Percentiles rank a stretch among this genome's conserved stretches.
Conservation (phyloP, 2,113 vertebrate species). For the Tylochromis polylepis region DNA sequence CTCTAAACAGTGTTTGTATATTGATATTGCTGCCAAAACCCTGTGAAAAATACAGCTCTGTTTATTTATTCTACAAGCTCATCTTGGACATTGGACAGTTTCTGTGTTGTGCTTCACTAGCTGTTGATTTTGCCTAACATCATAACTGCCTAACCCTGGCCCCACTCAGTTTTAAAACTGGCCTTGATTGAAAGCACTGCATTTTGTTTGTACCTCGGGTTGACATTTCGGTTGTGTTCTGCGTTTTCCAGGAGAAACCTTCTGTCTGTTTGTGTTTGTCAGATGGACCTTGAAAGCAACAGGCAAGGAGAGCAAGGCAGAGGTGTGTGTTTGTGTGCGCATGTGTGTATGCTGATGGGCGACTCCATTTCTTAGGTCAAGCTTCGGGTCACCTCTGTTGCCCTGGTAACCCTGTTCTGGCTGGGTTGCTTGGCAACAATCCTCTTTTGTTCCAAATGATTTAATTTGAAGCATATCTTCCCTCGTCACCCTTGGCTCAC, state of each 20-base stretch:
- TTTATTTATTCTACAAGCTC: constrained; percentile 23
- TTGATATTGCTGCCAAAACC: neutral
- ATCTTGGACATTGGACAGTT: constrained; percentile 2
- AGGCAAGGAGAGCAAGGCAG: neutral
- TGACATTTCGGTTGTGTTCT: constrained; percentile 23
- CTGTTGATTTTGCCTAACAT: constrained; percentile 32
- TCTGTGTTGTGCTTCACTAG: neutral
- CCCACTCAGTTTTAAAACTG: neutral
- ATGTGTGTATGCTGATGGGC: neutral
- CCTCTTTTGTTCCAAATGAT: constrained; percentile 74
- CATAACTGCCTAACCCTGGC: neutral
- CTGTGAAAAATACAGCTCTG: neutral
- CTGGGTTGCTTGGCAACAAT: constrained; percentile 74
- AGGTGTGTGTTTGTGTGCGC: neutral
- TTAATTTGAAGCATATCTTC: constrained; percentile 72
- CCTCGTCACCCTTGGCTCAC: constrained; percentile 37
- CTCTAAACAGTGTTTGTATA: constrained; percentile 8
- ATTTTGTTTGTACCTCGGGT: neutral
- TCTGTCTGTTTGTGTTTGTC: constrained; percentile 12
- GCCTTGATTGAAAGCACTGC: neutral
- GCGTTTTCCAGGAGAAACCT: neutral
- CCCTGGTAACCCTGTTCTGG: constrained; percentile 66
- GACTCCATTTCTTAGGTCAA: constrained; percentile 69
- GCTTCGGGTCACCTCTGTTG: constrained; percentile 71
- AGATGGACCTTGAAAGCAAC: neutral